A percentile compares a stretch with the other conserved stretches of the same genome.
Evolutionary conservation across 2,888 invertebrate species (phyloP).

Genomic region (Pteria penguin): DNA sequence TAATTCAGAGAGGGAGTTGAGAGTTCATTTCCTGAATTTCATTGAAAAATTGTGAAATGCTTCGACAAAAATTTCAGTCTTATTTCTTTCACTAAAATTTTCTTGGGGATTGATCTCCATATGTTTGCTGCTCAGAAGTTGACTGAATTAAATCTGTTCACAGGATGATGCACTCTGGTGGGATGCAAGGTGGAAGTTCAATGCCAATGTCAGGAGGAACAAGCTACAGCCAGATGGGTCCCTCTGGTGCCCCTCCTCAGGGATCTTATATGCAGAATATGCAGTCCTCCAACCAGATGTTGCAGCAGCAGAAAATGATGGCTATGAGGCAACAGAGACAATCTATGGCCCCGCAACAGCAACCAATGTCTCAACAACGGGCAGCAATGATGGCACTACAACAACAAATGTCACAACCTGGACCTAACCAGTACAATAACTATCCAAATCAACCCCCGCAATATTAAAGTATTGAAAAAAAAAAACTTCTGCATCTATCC

Average conservation of each 20-base stretch:
- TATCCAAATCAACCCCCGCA: conserved; percentile 11
- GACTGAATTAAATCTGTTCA: too few relatives aligned
- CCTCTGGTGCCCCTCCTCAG: conserved; percentile 52
- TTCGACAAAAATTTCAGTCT: too few relatives aligned
- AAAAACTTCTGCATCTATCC: too few relatives aligned
- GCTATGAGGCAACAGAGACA: conserved; percentile 72
- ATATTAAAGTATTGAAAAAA: too few relatives aligned
- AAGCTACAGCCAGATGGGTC: conserved; percentile 72
- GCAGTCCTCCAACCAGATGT: conserved; percentile 68
- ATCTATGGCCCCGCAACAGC: conserved; percentile 46
- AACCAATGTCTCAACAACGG: conserved; percentile 70
- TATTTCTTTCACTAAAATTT: too few relatives aligned
- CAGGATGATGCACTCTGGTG: conserved; percentile 56
- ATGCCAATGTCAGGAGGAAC: conserved; percentile 56
- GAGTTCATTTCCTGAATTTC: too few relatives aligned
- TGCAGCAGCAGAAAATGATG: conserved; percentile 74
- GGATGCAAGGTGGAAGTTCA: conserved; percentile 44
- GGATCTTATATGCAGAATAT: conserved; percentile 58
- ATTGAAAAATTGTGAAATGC: too few relatives aligned
- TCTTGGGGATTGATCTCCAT: too few relatives aligned
- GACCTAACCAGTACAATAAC: conserved; percentile 16
- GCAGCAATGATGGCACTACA: conserved; percentile 70
- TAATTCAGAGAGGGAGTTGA: too few relatives aligned
- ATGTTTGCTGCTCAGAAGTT: too few relatives aligned
- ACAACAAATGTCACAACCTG: conserved; percentile 57